phyloP scores from a whole-genome alignment of 2,113 vertebrate species.

The Mustela nigripes region DNA sequence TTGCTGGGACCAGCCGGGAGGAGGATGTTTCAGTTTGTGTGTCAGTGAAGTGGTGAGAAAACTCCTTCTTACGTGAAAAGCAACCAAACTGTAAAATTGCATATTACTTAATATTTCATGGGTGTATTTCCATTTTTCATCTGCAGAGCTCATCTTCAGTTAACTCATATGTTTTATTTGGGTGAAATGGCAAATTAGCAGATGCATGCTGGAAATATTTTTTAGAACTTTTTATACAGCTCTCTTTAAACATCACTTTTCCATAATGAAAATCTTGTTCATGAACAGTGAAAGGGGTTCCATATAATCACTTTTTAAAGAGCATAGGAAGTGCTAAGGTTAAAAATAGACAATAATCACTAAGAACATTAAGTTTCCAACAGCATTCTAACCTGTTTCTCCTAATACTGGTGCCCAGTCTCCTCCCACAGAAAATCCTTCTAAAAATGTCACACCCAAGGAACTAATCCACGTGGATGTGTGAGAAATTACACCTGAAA shows the following conservation, averaged over 20 bases:
- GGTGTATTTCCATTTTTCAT: neutral
- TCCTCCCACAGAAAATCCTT: neutral
- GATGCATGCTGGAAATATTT: conserved; percentile 23
- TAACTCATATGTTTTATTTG: conserved; percentile 64
- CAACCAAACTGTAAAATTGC: neutral
- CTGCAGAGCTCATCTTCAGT: neutral
- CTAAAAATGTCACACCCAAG: conserved; percentile 40
- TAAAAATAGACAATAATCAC: conserved; percentile 34
- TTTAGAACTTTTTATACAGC: conserved; percentile 21
- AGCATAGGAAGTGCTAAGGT: neutral
- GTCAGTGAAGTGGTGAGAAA: neutral
- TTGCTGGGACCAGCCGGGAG: rapidly evolving
- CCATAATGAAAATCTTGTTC: conserved; percentile 48
- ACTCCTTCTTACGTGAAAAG: neutral
- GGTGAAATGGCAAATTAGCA: conserved; percentile 49
- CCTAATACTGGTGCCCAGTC: neutral
- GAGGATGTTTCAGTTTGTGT: neutral
- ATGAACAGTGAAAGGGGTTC: neutral
- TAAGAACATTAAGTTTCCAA: neutral
- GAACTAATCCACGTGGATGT: neutral
- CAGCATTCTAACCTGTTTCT: neutral
- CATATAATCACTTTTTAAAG: conserved; percentile 46
- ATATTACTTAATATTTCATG: conserved; percentile 18
- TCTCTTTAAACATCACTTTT: conserved; percentile 41
- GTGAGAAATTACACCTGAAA: conserved; percentile 51